These are phyloP conservation scores for Zeuzera pyrina DNA, from an alignment of 2,888 invertebrate species.

Conservation along the genomic window DNA sequence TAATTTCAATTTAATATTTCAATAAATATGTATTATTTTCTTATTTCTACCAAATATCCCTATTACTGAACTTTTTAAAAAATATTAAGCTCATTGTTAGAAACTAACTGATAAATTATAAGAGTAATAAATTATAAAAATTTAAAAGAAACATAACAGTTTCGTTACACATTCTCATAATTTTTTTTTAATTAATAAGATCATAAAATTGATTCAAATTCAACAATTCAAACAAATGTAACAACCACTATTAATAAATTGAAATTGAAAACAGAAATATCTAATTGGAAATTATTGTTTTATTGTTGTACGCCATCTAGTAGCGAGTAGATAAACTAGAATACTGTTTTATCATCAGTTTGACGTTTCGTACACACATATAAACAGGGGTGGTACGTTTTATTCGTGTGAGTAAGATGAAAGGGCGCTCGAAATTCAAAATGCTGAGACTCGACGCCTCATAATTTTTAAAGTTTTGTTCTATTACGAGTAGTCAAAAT, in stretches of 20 bases:
- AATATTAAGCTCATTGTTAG: too few relatives aligned
- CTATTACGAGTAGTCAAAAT: conserved; percentile 4
- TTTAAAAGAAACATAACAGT: too few relatives aligned
- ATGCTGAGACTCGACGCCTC: conserved; percentile 5
- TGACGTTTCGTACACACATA: conserved; percentile 8
- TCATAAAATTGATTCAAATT: too few relatives aligned
- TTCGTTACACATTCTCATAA: too few relatives aligned
- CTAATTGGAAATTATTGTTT: not conserved
- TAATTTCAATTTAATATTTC: not conserved
- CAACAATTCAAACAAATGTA: too few relatives aligned
- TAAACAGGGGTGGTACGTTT: conserved; percentile 4
- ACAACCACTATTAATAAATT: too few relatives aligned
- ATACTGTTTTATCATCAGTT: conserved; percentile 36
- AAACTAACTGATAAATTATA: too few relatives aligned
- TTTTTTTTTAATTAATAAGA: too few relatives aligned
- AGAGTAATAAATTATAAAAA: too few relatives aligned
- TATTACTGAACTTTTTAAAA: too few relatives aligned
- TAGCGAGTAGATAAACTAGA: conserved; percentile 27
- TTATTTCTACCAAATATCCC: too few relatives aligned
- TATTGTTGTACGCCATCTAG: conserved; percentile 33
- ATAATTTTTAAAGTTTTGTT: conserved; percentile 1
- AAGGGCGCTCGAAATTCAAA: conserved; percentile 29
- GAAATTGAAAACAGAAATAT: not conserved
- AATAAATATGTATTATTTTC: too few relatives aligned
- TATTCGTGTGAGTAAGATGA: conserved; percentile 36